These are phyloP conservation scores for Drosophila santomea DNA, from an alignment of 1,140 invertebrate species.

Conservation along the genomic window DNA sequence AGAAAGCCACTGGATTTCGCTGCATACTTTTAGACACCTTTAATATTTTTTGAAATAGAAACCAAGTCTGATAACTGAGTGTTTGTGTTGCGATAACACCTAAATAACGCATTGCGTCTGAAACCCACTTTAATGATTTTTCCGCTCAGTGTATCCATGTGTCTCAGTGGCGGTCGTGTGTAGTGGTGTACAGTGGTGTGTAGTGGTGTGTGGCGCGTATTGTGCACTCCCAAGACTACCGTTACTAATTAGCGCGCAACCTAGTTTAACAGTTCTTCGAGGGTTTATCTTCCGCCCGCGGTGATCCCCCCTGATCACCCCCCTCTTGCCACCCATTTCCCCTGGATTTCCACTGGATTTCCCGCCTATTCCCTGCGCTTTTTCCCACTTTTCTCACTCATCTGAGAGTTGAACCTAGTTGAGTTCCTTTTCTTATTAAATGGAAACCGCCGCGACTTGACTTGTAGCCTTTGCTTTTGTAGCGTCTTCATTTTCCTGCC, in stretches of 20 bases:
- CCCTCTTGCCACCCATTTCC: not conserved
- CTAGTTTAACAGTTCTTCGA: constrained; percentile 79
- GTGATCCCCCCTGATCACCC: constrained; percentile 28
- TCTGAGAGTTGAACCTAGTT: constrained; percentile 36
- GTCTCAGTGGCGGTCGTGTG: constrained; percentile 8
- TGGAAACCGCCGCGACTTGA: constrained; percentile 51
- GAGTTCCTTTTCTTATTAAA: constrained; percentile 66
- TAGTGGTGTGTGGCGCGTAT: constrained; percentile 51
- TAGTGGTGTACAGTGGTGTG: not conserved
- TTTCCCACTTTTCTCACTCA: constrained; percentile 32
- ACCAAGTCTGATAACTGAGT: too few species aligned
- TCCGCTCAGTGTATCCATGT: constrained; percentile 31
- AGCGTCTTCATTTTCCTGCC: constrained; percentile 26
- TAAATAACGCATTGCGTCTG: too few species aligned
- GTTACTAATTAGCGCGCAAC: constrained; percentile 78
- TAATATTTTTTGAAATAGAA: too few species aligned
- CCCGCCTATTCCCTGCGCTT: not conserved
- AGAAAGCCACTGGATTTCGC: too few species aligned
- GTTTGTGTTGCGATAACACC: too few species aligned
- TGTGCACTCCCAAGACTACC: constrained; percentile 70
- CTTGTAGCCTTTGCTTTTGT: constrained; percentile 54
- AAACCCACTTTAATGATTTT: not conserved
- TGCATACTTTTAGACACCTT: too few species aligned
- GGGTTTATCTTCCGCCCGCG: constrained; percentile 48
- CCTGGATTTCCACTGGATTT: not conserved